Conservation (phyloP, 1,140 invertebrate species). For the Yoshiicerus persimilis region DNA sequence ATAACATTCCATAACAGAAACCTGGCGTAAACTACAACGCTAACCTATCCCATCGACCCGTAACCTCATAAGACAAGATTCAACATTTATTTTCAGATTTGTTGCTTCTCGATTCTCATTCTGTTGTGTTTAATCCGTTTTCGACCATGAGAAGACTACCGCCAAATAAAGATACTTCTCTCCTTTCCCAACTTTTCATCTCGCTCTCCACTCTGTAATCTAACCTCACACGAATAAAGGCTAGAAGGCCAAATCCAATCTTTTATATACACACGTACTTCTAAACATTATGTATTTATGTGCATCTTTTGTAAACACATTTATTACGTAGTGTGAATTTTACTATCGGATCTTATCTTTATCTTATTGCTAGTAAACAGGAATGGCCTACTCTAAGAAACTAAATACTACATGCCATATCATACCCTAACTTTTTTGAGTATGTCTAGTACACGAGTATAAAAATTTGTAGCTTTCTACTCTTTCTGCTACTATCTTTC, state of each 20-base stretch:
- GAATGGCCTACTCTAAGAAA: not conserved
- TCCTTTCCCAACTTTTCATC: not conserved
- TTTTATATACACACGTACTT: not conserved
- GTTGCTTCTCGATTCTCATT: not conserved
- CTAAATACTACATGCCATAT: not conserved
- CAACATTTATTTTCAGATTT: conserved; percentile 18
- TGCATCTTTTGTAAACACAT: not conserved
- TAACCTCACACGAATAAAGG: not conserved
- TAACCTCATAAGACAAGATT: not conserved
- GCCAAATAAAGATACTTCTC: not conserved
- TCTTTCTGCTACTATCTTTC: no score
- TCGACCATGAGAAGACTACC: not conserved
- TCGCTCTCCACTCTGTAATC: not conserved
- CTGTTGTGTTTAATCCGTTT: not conserved
- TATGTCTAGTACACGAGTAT: not conserved
- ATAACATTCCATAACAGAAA: not conserved
- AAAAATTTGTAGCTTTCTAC: no score
- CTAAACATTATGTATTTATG: not conserved
- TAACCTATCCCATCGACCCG: not conserved
- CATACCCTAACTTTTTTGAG: not conserved
- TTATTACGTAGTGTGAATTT: not conserved
- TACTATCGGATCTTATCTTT: not conserved
- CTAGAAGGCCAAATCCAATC: not conserved
- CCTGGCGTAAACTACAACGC: not conserved
- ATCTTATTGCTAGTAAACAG: not conserved